Percentiles rank a stretch among this genome's conserved stretches.
Conservation (phyloP, 2,113 vertebrate genomes). For the Sardina pilchardus region DNA sequence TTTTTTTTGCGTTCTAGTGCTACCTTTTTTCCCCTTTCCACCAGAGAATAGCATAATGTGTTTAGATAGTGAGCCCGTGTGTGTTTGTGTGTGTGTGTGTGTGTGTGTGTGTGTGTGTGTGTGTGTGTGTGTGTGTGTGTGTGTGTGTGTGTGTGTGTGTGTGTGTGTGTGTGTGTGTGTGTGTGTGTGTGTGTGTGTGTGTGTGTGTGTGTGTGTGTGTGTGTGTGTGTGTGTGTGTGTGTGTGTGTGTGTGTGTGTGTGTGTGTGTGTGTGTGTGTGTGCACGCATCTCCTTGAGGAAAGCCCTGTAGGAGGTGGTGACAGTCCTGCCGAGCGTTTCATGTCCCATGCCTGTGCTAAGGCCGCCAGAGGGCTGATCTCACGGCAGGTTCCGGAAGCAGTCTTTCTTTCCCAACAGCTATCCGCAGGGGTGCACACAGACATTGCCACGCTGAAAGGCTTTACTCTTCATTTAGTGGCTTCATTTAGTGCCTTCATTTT, state of each 20-base stretch:
- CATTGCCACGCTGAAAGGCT: neutral
- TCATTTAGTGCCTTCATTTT: neutral
- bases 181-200: neutral
- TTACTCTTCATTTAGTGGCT: neutral
- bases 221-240: neutral
- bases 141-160: neutral
- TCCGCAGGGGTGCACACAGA: neutral
- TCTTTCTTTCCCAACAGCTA: neutral
- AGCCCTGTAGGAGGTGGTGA: neutral
- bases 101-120: neutral
- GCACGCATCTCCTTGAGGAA: neutral
- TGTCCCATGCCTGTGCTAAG: neutral
- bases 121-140: neutral
- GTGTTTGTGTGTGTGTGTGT: neutral
- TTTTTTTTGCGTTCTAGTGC: neutral
- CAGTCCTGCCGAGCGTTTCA: neutral
- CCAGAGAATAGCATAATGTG: conserved; percentile 55
- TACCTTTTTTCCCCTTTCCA: conserved; percentile 31
- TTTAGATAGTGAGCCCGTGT: conserved; percentile 43
- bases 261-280: neutral
- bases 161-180: neutral
- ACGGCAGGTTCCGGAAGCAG: neutral
- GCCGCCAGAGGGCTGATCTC: neutral
- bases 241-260: neutral
- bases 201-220: neutral